Conservation (phyloP, 2,888 invertebrate genomes). For the Mythimna lalbum region DNA sequence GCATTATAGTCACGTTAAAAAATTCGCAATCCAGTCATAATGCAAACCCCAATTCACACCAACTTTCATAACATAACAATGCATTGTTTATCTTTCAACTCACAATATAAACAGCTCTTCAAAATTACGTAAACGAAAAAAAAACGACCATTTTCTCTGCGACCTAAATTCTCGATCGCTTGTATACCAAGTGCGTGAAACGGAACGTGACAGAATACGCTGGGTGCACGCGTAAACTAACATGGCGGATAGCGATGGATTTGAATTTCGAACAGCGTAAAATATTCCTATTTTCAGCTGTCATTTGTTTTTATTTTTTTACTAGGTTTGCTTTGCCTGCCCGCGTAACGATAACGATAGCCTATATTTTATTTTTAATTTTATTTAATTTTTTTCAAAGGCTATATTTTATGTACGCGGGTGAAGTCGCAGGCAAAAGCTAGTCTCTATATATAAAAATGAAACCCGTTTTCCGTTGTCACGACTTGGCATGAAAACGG, state of each 20-base stretch:
- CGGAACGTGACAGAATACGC: conserved; percentile 61
- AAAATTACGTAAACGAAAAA: conserved; percentile 48
- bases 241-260: conserved; percentile 33
- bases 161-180: conserved; percentile 46
- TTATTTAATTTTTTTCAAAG: too few relatives aligned
- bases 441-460: too few relatives aligned
- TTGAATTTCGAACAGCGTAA: conserved; percentile 23
- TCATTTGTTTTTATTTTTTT: too few relatives aligned
- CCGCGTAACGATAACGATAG: too few relatives aligned
- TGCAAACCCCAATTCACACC: not conserved
- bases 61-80: conserved; percentile 29
- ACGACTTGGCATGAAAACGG: too few relatives aligned
- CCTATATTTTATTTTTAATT: too few relatives aligned
- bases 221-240: conserved; percentile 38
- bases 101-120: conserved; percentile 12
- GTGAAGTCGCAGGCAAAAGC: too few relatives aligned
- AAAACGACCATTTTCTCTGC: conserved; percentile 33
- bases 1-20: not conserved
- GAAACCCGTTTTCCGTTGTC: too few relatives aligned
- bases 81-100: conserved; percentile 28
- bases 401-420: too few relatives aligned
- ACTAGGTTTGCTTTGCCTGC: too few relatives aligned
- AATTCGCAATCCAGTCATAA: not conserved
- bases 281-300: not conserved
- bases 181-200: conserved; percentile 49